Evolutionary conservation across 2,113 vertebrate species (phyloP).

Genomic region (Phocoena phocoena): DNA sequence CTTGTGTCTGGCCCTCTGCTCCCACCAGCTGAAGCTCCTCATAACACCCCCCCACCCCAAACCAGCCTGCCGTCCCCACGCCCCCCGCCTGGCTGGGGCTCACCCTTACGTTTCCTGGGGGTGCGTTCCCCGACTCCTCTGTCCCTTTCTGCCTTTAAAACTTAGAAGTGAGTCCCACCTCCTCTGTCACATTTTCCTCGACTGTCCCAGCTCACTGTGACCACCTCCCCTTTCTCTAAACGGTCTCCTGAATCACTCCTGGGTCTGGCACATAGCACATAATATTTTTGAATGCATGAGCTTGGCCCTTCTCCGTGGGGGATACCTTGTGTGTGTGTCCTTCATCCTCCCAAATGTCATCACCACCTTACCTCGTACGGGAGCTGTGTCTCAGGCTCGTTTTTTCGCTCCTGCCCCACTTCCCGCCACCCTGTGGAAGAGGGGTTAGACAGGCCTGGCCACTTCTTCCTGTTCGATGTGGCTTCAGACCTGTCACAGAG

Average conservation of each 20-base stretch:
- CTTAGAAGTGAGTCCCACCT: background rate
- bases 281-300: background rate
- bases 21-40: background rate
- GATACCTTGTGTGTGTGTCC: background rate
- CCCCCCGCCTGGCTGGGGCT: background rate
- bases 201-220: background rate
- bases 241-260: background rate
- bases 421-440: background rate
- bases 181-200: background rate
- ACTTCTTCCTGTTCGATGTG: background rate
- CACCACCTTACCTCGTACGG: background rate
- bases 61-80: fast-evolving
- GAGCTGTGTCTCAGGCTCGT: background rate
- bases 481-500: background rate
- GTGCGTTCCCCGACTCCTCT: background rate
- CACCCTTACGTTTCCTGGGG: background rate
- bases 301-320: background rate
- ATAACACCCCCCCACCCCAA: fast-evolving
- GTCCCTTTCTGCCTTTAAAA: background rate
- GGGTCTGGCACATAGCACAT: background rate
- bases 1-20: background rate
- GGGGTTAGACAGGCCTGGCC: background rate
- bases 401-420: background rate
- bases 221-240: background rate
- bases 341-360: background rate